These are phyloP conservation scores for Archilochus colubris DNA, from an alignment of 2,113 vertebrate species.

Conservation along the genomic window DNA sequence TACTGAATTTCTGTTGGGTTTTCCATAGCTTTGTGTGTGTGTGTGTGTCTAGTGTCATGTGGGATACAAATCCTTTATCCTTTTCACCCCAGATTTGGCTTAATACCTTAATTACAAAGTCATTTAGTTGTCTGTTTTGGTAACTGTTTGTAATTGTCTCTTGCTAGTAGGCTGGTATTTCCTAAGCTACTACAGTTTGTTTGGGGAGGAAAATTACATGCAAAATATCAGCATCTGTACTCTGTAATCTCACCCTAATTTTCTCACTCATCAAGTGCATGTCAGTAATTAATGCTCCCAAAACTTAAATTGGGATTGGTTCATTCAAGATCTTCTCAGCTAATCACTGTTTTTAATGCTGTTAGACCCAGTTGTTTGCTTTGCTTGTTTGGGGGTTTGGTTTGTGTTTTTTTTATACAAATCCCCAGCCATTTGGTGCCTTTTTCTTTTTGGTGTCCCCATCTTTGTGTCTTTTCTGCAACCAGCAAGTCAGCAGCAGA, in stretches of 20 bases:
- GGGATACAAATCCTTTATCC: slow-evolving; percentile 27
- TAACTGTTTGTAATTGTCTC: slow-evolving; percentile 37
- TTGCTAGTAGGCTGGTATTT: slow-evolving; percentile 22
- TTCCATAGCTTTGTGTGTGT: not conserved
- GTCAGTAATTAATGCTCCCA: slow-evolving; percentile 43
- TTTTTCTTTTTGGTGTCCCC: not conserved
- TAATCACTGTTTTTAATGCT: not conserved
- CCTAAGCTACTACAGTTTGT: slow-evolving; percentile 32
- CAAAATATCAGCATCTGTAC: not conserved
- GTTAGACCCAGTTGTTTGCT: not conserved
- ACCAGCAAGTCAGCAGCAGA: not conserved
- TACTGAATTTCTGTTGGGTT: not conserved
- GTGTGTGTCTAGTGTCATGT: not conserved
- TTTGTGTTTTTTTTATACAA: not conserved
- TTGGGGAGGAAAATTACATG: slow-evolving; percentile 43
- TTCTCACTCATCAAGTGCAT: slow-evolving; percentile 24
- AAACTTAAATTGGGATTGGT: not conserved
- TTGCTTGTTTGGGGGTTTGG: too few species aligned
- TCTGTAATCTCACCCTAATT: slow-evolving; percentile 45
- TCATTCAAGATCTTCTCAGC: not conserved
- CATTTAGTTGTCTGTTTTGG: slow-evolving; percentile 43
- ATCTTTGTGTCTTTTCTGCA: not conserved
- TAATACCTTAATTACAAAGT: slow-evolving; percentile 49
- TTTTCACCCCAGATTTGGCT: slow-evolving; percentile 39
- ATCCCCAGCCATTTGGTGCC: not conserved